Evolutionary conservation across 2,113 vertebrate species (phyloP), one percentile per base, ranked within the genome.

Genomic region (Rattus rattus): DNA sequence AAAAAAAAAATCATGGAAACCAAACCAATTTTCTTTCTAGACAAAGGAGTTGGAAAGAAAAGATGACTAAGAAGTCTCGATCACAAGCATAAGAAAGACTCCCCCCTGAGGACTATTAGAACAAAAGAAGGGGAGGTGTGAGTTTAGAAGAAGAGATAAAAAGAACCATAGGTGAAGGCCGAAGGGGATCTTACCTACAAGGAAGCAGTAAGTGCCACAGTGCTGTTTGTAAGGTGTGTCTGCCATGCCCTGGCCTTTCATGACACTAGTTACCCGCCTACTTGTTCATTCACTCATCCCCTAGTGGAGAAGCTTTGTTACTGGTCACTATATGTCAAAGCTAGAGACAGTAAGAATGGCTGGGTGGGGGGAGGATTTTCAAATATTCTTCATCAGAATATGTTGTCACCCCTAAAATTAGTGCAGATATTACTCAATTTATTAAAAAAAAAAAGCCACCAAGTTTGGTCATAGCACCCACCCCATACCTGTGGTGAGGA

Each of bases 41-140:
- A 90, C 76, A 63, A 54, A 52, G 16, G 70, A 92, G 83, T 90
- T 90, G 87, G 39, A 36, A 94, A 96, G 52, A 88, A 19, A 83
- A 84, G 49, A 87, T 26, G 43, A 65, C 79, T 85, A 63, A 75
- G 69, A 47, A 73, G 17, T 30, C 33, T 90, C n/a, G 52, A n/a
- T 84, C 30, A 43, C 73, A 72, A 88, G 33, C 33, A 73, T 36
- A 76, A 4, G 79, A 80, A 59, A 86, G 26, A 17, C 12, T 61
- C 47, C 36, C 65, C 77, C 77, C 49, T 2, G 73, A 2, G 59
- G 39, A 70, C 14, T n/a, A 59, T 83, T 65, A 92, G 72, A 54
- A 56, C 65, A 83, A 83, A 83, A 7, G 36, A 39, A 39, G 76
- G 56, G 17, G 49, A 24, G 63, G 12, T 24, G 5, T 75, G 26